phyloP scores from a whole-genome alignment of 2,888 invertebrate species.

The Lycia hirtaria region DNA sequence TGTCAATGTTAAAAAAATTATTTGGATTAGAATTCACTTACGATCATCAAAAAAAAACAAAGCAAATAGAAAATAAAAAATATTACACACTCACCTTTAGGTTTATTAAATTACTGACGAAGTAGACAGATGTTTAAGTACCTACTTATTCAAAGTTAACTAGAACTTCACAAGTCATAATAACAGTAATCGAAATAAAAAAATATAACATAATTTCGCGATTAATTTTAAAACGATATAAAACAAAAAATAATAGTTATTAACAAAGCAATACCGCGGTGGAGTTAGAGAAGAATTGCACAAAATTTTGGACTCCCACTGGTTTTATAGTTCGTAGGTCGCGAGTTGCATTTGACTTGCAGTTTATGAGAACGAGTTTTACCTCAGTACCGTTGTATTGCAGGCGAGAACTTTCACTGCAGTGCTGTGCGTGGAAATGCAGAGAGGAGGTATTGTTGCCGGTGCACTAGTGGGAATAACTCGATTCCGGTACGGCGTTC shows the following conservation, averaged over 20 bases:
- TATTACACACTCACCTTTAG: too few relatives aligned
- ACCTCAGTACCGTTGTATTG: slow-evolving; percentile 23
- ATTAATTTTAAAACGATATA: neutral
- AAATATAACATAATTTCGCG: neutral
- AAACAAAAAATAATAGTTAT: neutral
- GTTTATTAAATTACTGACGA: too few relatives aligned
- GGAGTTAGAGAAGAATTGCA: neutral
- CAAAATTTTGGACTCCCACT: neutral
- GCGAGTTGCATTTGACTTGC: neutral
- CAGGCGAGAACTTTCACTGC: slow-evolving; percentile 33
- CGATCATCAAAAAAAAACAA: too few relatives aligned
- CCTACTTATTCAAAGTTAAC: too few relatives aligned
- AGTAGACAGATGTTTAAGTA: too few relatives aligned
- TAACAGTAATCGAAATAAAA: too few relatives aligned
- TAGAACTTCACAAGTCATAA: too few relatives aligned
- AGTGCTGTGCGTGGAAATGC: slow-evolving; percentile 15
- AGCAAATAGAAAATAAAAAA: too few relatives aligned
- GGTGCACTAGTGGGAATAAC: too few relatives aligned
- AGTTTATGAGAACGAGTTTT: slow-evolving; percentile 23
- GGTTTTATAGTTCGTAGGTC: neutral
- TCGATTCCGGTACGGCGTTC: too few relatives aligned
- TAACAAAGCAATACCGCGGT: neutral
- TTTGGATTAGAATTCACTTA: too few relatives aligned
- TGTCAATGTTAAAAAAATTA: too few relatives aligned
- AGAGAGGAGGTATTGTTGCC: neutral